A percentile compares a stretch with the other conserved stretches of the same genome.
Conservation (phyloP, 1,140 invertebrate species). For the Drosophila micromelanica region DNA sequence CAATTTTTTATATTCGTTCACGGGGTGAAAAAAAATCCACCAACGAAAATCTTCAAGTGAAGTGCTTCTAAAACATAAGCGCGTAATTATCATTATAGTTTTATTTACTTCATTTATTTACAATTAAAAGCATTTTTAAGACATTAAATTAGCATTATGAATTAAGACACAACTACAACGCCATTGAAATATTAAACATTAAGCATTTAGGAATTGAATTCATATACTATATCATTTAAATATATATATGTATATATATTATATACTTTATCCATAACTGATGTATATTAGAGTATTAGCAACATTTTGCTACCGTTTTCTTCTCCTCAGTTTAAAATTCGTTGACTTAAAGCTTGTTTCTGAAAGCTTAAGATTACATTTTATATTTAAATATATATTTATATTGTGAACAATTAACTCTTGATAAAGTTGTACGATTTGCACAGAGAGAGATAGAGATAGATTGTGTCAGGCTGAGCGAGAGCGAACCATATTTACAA, state of each 20-base stretch:
- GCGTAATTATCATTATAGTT: slow-evolving; percentile 1
- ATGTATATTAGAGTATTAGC: slow-evolving; percentile 19
- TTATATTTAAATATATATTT: slow-evolving; percentile 36
- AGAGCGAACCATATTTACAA: slow-evolving; percentile 59
- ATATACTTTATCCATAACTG: slow-evolving; percentile 30
- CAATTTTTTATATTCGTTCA: too few species aligned
- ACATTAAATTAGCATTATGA: slow-evolving; percentile 68
- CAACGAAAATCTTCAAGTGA: too few species aligned
- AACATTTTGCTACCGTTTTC: background rate
- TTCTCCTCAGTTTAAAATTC: slow-evolving; percentile 63
- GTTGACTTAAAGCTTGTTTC: slow-evolving; percentile 66
- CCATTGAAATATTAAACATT: slow-evolving; percentile 56
- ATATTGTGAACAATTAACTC: slow-evolving; percentile 70
- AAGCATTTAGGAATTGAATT: slow-evolving; percentile 73
- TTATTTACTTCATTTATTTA: slow-evolving; percentile 66
- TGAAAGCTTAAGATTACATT: slow-evolving; percentile 55
- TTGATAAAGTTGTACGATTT: slow-evolving; percentile 47
- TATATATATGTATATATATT: slow-evolving; percentile 25
- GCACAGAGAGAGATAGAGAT: background rate
- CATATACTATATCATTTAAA: slow-evolving; percentile 49
- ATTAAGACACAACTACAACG: slow-evolving; percentile 57
- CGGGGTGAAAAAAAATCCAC: too few species aligned
- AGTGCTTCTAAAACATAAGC: background rate
- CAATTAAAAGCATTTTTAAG: slow-evolving; percentile 80
- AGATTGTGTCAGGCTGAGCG: slow-evolving; percentile 24